Evolutionary conservation across 2,797 vertebrate species (phyloP).

Genomic region (Clarias pachynema): DNA sequence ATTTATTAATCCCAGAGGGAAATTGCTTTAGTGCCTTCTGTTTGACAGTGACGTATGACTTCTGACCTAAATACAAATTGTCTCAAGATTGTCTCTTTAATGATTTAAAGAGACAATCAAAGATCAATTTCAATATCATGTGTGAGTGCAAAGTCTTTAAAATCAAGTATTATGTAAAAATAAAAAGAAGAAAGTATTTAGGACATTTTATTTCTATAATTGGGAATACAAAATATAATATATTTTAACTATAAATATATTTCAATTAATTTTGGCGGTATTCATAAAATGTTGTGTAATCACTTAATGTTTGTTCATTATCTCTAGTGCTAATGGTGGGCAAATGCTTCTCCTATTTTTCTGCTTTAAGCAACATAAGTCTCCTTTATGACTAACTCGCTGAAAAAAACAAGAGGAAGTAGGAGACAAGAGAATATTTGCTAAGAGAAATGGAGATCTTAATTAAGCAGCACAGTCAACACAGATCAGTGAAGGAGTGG

Average conservation of each 20-base stretch:
- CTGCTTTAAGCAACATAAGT: constrained; percentile 24
- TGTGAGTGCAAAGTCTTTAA: neutral
- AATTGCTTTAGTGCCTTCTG: too few relatives aligned
- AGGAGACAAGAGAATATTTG: constrained; percentile 49
- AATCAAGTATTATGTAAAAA: neutral
- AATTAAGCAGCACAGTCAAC: constrained; percentile 62
- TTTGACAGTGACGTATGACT: too few relatives aligned
- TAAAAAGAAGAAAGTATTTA: neutral
- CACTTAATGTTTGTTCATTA: neutral
- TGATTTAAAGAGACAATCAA: neutral
- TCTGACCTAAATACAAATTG: neutral
- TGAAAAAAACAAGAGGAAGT: neutral
- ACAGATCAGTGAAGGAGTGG: constrained; percentile 48
- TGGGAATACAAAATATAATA: neutral
- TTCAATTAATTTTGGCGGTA: neutral
- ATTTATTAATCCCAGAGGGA: neutral
- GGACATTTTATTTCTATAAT: too few relatives aligned
- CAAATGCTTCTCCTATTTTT: constrained; percentile 27
- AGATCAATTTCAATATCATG: neutral
- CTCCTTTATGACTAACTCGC: neutral
- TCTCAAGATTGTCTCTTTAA: too few relatives aligned
- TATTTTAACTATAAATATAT: neutral
- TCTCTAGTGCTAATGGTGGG: constrained; percentile 6
- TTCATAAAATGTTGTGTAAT: neutral
- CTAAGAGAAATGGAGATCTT: constrained; percentile 57